phyloP scores from a whole-genome alignment of 64 coral and sea anemone species.

The Stichodactyla mertensii region DNA sequence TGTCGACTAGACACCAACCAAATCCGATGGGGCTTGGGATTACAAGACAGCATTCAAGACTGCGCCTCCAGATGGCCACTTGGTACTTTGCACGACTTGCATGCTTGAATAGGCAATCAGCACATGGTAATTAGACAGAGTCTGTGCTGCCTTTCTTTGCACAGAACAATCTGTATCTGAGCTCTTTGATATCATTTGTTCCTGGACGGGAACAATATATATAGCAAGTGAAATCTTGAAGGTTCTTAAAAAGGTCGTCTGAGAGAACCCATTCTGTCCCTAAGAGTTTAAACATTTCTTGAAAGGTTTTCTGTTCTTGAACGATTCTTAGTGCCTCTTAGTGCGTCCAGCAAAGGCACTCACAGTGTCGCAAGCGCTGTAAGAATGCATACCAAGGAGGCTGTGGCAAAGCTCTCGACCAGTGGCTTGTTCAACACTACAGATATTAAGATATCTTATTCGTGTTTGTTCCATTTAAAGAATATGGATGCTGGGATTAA shows the following conservation, averaged over 20 bases:
- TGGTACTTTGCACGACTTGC: slow-evolving; percentile 45
- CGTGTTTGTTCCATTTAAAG: slow-evolving; percentile 10
- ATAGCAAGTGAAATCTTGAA: slow-evolving; percentile 20
- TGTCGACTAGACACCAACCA: slow-evolving; percentile 6
- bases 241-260: slow-evolving; percentile 31
- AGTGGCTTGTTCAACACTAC: too few species aligned
- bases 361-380: slow-evolving; percentile 26
- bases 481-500: too few species aligned
- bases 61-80: slow-evolving; percentile 37
- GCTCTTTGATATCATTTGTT: slow-evolving; percentile 23
- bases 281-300: too few species aligned
- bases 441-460: neutral
- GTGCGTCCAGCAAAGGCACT: slow-evolving; percentile 1
- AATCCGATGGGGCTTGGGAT: slow-evolving; percentile 31
- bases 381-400: neutral
- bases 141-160: slow-evolving; percentile 20
- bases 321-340: slow-evolving; percentile 9
- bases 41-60: slow-evolving; percentile 38
- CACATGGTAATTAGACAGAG: slow-evolving; percentile 3
- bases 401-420: too few species aligned
- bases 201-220: slow-evolving; percentile 8
- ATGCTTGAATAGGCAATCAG: slow-evolving; percentile 21
- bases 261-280: slow-evolving; percentile 28
- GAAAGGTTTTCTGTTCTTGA: too few species aligned
- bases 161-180: slow-evolving; percentile 34